These are phyloP conservation scores for Gymnodraco acuticeps DNA, from an alignment of 2,797 vertebrate species.

Conservation along the genomic window DNA sequence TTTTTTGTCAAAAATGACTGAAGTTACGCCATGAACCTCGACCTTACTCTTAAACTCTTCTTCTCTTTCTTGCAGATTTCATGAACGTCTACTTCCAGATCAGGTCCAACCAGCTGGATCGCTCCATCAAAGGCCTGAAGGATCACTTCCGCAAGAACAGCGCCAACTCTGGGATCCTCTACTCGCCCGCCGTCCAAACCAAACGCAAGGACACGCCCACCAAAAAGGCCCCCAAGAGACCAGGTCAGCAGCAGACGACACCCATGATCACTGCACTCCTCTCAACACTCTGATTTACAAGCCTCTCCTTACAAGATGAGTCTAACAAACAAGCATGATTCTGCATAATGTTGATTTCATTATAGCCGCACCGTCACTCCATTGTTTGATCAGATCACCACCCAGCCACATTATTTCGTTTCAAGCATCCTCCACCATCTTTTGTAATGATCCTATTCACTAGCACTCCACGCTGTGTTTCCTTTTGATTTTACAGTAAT, in stretches of 20 bases:
- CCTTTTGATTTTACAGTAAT: slow-evolving; percentile 47
- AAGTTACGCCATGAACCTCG: too few species aligned
- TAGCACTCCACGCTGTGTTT: slow-evolving; percentile 1
- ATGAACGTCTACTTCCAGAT: slow-evolving; percentile 99
- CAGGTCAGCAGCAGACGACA: slow-evolving; percentile 83
- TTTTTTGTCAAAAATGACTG: too few species aligned
- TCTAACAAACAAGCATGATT: slow-evolving; percentile 13
- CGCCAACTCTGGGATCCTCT: slow-evolving; percentile 90
- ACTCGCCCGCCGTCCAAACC: slow-evolving; percentile 95
- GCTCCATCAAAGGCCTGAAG: slow-evolving; percentile 95
- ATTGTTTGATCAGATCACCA: slow-evolving; percentile 10
- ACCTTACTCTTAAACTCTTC: neutral
- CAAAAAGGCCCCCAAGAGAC: slow-evolving; percentile 94
- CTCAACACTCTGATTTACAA: neutral
- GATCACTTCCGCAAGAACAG: slow-evolving; percentile 99
- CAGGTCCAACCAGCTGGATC: slow-evolving; percentile 95
- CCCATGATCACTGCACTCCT: neutral
- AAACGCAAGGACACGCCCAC: slow-evolving; percentile 99
- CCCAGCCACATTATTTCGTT: slow-evolving; percentile 39
- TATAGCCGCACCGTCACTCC: neutral
- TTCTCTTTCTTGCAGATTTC: slow-evolving; percentile 87
- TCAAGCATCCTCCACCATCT: slow-evolving; percentile 6
- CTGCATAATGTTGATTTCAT: neutral
- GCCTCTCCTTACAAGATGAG: neutral
- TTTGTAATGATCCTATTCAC: neutral